These are phyloP conservation scores for Myotis myotis DNA, from an alignment of 2,797 vertebrate genomes.

Conservation along the genomic window DNA sequence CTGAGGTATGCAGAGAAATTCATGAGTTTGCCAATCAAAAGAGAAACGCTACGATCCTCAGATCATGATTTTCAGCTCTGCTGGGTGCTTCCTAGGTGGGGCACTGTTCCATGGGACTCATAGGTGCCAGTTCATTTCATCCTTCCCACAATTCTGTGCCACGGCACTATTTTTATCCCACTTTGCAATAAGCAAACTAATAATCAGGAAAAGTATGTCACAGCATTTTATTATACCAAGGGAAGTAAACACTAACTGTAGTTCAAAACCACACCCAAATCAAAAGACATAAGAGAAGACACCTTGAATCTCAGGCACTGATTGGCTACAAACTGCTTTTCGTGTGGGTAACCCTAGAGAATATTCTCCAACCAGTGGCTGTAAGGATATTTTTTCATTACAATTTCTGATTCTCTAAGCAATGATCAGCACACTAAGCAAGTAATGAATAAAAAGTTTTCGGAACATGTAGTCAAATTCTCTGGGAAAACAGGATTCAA, in stretches of 20 bases:
- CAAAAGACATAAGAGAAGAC: not conserved
- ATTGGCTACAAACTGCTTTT: not conserved
- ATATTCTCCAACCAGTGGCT: not conserved
- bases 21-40: not conserved
- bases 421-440: not conserved
- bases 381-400: not conserved
- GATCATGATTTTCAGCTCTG: not conserved
- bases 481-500: constrained; percentile 13
- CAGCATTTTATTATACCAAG: not conserved
- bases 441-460: constrained; percentile 44
- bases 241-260: not conserved
- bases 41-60: not conserved
- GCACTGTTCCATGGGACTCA: not conserved
- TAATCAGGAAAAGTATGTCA: not conserved
- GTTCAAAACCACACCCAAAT: not conserved
- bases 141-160: not conserved
- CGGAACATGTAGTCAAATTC: not conserved
- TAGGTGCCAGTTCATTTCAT: not conserved
- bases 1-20: not conserved
- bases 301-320: not conserved
- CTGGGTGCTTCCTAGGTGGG: not conserved
- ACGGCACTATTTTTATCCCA: not conserved
- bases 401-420: not conserved
- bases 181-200: not conserved
- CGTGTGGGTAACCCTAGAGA: not conserved